Evolutionary conservation across 2,797 vertebrate genomes (phyloP), one percentile per base, ranked within the genome.

Genomic region (Fringilla coelebs): DNA sequence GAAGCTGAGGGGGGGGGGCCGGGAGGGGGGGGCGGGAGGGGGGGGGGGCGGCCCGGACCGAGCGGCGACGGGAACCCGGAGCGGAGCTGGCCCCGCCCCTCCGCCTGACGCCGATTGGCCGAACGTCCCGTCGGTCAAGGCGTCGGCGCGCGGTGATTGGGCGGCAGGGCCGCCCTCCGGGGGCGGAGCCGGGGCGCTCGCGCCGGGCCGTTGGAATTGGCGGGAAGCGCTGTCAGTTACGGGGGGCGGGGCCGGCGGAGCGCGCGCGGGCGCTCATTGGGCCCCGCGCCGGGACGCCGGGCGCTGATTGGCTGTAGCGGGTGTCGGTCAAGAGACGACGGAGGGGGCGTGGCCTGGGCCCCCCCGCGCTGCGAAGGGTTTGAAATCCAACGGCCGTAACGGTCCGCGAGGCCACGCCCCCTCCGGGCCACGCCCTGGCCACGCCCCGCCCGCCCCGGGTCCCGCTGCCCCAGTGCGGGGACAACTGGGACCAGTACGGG

Each of bases 271-370:
- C 34, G 24, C 13, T 19, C 3, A 49, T 61, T 75, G 73, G 73
- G 29, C 73, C 73, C 73, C 70, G 73, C 73, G 57, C 73, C 58
- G 73, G 73, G 73, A 75, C 73, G 73, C 57, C 10, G 36, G 5
- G 6, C 2, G 5, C 17, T 21, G 73, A 75, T 51, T 75, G 57
- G 73, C 14, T 7, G 4, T 0, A 0, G 1, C 3, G 5, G 14
- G 6, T 7, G 73, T n/a, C 57, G 11, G 24, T 62, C 58, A n/a
- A 25, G 5, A 3, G 29, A 36, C 29, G 55, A 9, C 16, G 43
- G 10, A 48, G 32, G 58, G 31, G 74, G 74, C 20, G 74, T 29
- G 60, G 60, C 60, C 54, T 29, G 38, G 3, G 15, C 61, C 61
- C 61, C 60, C 49, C 72, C 55, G 72, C 55, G 72, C 72, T 75